phyloP scores from a whole-genome alignment of 2,113 vertebrate genomes.

The Elaphurus davidianus region DNA sequence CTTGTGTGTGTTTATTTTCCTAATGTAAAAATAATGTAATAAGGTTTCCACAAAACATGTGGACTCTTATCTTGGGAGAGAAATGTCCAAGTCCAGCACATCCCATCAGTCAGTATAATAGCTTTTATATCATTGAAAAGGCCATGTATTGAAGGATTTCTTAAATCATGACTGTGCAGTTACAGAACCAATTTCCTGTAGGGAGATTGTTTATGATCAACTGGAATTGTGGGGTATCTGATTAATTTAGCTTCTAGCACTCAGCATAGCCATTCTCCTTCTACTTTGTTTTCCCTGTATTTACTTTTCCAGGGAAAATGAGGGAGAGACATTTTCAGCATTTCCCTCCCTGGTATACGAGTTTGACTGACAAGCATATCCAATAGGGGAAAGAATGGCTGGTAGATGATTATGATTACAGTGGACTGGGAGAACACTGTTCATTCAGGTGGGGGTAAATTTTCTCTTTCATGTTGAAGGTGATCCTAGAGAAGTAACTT shows the following conservation, averaged over 20 bases:
- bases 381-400: not conserved
- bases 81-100: not conserved
- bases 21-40: not conserved
- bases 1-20: not conserved
- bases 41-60: not conserved
- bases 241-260: slow-evolving; percentile 23
- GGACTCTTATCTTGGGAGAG: not conserved
- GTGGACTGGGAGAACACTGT: not conserved
- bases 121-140: not conserved
- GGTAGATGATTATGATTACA: not conserved
- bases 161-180: not conserved
- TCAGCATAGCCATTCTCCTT: not conserved
- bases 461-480: slow-evolving; percentile 27
- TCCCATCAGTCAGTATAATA: not conserved
- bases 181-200: not conserved
- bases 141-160: not conserved
- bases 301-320: not conserved
- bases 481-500: not conserved
- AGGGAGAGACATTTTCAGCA: not conserved
- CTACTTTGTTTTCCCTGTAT: not conserved
- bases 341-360: not conserved
- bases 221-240: not conserved
- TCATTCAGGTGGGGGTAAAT: not conserved
- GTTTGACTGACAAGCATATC: not conserved
- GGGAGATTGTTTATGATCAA: not conserved